Evolutionary conservation across 2,797 vertebrate genomes (phyloP).

Genomic region (Parauchenoglanis punctatus): DNA sequence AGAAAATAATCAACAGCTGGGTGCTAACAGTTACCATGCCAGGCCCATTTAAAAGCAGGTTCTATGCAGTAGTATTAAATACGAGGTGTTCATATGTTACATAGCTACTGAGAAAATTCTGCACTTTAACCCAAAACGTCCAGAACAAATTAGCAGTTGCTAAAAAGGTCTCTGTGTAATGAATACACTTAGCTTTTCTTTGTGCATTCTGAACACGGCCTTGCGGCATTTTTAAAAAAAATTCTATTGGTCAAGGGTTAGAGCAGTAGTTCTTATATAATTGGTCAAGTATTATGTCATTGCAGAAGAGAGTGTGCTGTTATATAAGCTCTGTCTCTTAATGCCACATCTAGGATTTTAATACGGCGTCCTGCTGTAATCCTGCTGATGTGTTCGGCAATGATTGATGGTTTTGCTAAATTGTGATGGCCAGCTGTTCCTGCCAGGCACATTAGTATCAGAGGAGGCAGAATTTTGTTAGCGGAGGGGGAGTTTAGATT

Average conservation of each 20-base stretch:
- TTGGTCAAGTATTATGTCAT: slow-evolving; percentile 61
- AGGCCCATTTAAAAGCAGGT: neutral
- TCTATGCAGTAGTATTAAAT: neutral
- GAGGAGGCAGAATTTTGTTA: neutral
- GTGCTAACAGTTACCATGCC: neutral
- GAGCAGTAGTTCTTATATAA: slow-evolving; percentile 54
- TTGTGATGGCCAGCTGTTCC: slow-evolving; percentile 62
- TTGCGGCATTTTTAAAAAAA: too few relatives aligned
- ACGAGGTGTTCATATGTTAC: neutral
- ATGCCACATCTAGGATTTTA: slow-evolving; percentile 64
- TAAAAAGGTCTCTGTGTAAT: neutral
- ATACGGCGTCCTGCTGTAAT: slow-evolving; percentile 62
- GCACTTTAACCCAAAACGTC: neutral
- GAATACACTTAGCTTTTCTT: neutral
- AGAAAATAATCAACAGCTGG: neutral
- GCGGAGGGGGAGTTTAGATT: neutral
- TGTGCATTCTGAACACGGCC: neutral
- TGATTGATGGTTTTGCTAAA: slow-evolving; percentile 67
- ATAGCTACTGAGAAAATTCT: neutral
- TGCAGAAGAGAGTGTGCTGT: slow-evolving; percentile 55
- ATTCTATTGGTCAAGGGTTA: neutral
- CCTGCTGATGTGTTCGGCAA: slow-evolving; percentile 64
- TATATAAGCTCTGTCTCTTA: slow-evolving; percentile 65
- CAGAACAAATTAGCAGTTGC: neutral
- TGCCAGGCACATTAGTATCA: slow-evolving; percentile 35